Base-by-base conservation (phyloP, 2,888 invertebrate species). In the Papilio protenor region DNA sequence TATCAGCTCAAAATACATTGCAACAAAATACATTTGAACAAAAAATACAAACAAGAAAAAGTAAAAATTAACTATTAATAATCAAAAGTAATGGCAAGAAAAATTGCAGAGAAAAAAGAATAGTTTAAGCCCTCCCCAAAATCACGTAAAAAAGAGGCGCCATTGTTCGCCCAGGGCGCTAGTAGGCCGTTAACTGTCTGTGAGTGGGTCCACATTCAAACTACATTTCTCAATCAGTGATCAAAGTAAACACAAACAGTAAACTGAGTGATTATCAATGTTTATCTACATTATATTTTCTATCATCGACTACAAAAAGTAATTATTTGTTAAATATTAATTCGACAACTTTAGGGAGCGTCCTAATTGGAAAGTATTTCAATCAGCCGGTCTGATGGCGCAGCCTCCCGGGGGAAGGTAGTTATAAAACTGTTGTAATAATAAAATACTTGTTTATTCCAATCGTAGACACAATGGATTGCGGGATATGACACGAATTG, bases 381-480 rank as follows among this genome's bases (percentile, higher is more conserved):
- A 66, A 70, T 71, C 74, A 77, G 27, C 23, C 27, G 18, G 8
- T 61, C 33, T 40, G 74, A 59, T 75, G 52, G 40, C 49, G 47
- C 27, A 21, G 59, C 14, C 33, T 70, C 77, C 70, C 74, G 21
- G 12, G 77, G 77, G 73, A 72, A 21, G n/a, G 23, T 73, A 69
- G 77, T 77, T 73, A 69, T 73, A 66, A 73, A 77, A 70, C 73
- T 70, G 33, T 70, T 57, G n/a, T 61, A 71, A 70, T 61, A 59
- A 71, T 70, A 55, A 57, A 76, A 69, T 33, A 70, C 47, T 57
- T 76, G 70, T 76, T 71, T 59, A 75, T 45, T 45, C 21, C 52
- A 75, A 70, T 57, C 55, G 47, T n/a, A n/a, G n/a, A n/a, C 8
- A 33, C 66, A 18, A 27, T 40, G n/a, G 66, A n/a, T 2, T n/a